These are phyloP conservation scores for Coecobrya sp. DNA, from an alignment of 2,888 invertebrate genomes.

Conservation along the genomic window DNA sequence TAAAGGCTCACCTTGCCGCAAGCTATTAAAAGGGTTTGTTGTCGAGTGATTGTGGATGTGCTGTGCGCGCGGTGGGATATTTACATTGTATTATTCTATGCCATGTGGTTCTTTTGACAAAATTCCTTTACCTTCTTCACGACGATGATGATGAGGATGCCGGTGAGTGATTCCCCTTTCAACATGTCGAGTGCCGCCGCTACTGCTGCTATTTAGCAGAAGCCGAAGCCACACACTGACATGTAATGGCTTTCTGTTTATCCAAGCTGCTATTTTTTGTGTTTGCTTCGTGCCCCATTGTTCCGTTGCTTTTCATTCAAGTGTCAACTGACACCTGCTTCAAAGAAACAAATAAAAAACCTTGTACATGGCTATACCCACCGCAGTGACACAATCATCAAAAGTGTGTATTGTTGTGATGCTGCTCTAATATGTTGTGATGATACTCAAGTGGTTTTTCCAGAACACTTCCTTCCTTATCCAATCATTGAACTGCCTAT, in stretches of 20 bases:
- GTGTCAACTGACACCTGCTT: slow-evolving; percentile 29
- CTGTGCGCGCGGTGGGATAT: slow-evolving; percentile 53
- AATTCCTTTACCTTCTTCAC: slow-evolving; percentile 48
- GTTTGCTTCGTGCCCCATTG: slow-evolving; percentile 29
- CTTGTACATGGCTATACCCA: neutral
- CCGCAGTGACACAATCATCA: neutral
- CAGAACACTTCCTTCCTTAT: neutral
- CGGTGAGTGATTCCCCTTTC: neutral
- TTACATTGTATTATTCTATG: slow-evolving; percentile 50
- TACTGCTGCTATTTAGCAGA: neutral
- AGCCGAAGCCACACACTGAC: neutral
- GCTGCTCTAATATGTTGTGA: neutral
- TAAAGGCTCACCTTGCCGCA: slow-evolving; percentile 82
- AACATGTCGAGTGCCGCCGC: neutral
- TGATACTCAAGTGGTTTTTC: neutral
- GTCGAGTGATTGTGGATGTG: slow-evolving; percentile 24
- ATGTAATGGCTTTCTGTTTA: neutral
- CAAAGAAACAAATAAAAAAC: slow-evolving; percentile 4
- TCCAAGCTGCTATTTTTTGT: neutral
- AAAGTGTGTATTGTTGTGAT: neutral
- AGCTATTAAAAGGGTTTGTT: slow-evolving; percentile 72
- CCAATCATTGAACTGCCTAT: neutral
- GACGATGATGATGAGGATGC: neutral
- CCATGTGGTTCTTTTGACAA: slow-evolving; percentile 75
- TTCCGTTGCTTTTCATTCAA: slow-evolving; percentile 6